These are phyloP conservation scores for Wasmannia auropunctata DNA, from an alignment of 1,140 invertebrate genomes.

Conservation along the genomic window DNA sequence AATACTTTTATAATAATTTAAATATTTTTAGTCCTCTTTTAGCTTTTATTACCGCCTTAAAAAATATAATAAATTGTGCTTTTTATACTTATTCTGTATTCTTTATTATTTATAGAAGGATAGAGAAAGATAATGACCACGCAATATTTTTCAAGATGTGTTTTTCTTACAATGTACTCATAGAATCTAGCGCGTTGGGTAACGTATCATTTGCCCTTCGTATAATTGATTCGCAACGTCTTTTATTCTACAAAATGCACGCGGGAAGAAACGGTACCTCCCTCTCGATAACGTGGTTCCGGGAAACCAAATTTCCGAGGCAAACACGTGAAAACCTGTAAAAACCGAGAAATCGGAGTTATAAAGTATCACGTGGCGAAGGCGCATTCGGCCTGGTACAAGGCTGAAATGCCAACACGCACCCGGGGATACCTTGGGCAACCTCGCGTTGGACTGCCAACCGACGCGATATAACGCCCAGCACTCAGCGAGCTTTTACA, in stretches of 20 bases:
- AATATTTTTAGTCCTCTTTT: too few relatives aligned
- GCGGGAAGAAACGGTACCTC: neutral
- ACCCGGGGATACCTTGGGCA: neutral
- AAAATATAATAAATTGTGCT: too few relatives aligned
- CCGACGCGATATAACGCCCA: conserved; percentile 50
- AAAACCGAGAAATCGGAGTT: conserved; percentile 47
- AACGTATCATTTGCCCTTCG: neutral
- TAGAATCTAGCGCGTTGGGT: neutral
- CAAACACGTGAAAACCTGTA: conserved; percentile 1
- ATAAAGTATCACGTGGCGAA: conserved; percentile 20
- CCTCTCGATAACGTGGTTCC: neutral
- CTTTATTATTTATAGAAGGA: too few relatives aligned
- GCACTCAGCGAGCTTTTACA: conserved; percentile 61
- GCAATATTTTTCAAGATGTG: too few relatives aligned
- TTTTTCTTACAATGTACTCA: neutral
- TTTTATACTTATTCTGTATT: too few relatives aligned
- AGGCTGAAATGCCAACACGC: conserved; percentile 1
- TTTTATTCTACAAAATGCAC: neutral
- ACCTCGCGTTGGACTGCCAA: conserved; percentile 10
- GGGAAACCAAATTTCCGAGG: neutral
- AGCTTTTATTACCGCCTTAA: too few relatives aligned
- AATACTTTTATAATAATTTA: too few relatives aligned
- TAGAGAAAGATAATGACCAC: neutral
- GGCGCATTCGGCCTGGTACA: neutral
- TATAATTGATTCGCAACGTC: neutral